A percentile compares a stretch with the other conserved stretches of the same genome.
Evolutionary conservation across 92 coral and sea anemone genomes (phyloP).

Genomic region (Umimayanthus chanpuru): DNA sequence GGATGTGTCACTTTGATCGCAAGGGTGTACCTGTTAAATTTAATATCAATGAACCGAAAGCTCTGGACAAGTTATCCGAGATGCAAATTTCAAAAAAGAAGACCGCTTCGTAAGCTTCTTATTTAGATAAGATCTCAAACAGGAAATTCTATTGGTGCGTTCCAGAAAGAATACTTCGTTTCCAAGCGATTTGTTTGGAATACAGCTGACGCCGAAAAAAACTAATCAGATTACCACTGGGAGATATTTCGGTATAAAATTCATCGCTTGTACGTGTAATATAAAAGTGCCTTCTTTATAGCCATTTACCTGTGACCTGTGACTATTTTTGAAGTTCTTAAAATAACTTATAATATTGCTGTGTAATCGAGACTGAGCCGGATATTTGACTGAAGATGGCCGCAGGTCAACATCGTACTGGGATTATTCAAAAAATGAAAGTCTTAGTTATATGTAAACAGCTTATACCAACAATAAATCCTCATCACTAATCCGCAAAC

Average conservation of each 20-base stretch:
- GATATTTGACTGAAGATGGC: too few species aligned
- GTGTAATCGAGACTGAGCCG: not conserved
- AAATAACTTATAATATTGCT: not conserved
- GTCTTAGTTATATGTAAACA: not conserved
- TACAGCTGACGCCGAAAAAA: constrained; percentile 2
- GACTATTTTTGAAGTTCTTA: not conserved
- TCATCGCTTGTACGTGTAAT: not conserved
- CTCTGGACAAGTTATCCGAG: not conserved
- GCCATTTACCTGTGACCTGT: not conserved
- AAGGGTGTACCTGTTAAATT: not conserved
- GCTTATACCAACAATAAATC: not conserved
- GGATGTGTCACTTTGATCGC: too few species aligned
- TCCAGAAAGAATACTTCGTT: not conserved
- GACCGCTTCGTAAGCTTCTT: not conserved
- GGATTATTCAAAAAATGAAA: not conserved
- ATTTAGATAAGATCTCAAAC: constrained; percentile 35
- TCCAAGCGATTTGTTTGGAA: constrained; percentile 38
- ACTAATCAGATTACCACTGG: not conserved
- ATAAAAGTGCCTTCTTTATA: too few species aligned
- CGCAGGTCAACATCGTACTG: not conserved
- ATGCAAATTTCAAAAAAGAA: constrained; percentile 32
- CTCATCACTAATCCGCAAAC: not conserved
- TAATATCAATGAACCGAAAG: not conserved
- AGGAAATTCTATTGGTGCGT: constrained; percentile 37
- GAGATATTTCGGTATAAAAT: not conserved